Percentiles rank a stretch among this genome's conserved stretches.
Evolutionary conservation across 1,140 invertebrate species (phyloP).

Genomic region (Drosophila sp.): DNA sequence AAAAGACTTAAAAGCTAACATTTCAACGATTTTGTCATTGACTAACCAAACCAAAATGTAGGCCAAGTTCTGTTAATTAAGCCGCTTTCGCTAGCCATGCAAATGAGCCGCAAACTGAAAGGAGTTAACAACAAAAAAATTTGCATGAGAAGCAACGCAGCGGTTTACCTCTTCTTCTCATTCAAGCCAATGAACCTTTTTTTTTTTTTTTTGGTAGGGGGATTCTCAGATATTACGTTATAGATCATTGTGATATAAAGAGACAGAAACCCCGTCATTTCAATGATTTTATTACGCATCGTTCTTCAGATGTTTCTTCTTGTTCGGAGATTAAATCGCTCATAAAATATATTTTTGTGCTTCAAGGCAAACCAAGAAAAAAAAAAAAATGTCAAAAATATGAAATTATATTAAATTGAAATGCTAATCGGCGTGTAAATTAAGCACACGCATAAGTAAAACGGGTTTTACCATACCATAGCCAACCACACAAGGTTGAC

Average conservation of each 20-base stretch:
- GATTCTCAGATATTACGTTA: slow-evolving; percentile 9
- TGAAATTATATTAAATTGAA: slow-evolving; percentile 73
- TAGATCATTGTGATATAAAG: slow-evolving; percentile 2
- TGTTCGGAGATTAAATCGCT: slow-evolving; percentile 45
- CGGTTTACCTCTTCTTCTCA: background rate
- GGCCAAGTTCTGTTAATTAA: slow-evolving; percentile 51
- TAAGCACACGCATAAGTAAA: slow-evolving; percentile 68
- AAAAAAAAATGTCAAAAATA: slow-evolving; percentile 47
- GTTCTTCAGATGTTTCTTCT: slow-evolving; percentile 36
- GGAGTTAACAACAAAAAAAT: slow-evolving; percentile 42
- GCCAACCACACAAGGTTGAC: slow-evolving; percentile 4
- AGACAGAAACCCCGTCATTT: background rate
- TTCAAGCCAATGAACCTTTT: slow-evolving; percentile 1
- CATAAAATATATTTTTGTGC: slow-evolving; percentile 32
- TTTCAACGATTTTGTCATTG: slow-evolving; percentile 1
- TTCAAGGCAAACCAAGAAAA: slow-evolving; percentile 30
- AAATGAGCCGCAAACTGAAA: slow-evolving; percentile 39
- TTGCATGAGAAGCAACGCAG: slow-evolving; percentile 7
- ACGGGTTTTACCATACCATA: slow-evolving; percentile 47
- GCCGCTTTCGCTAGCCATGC: slow-evolving; percentile 50
- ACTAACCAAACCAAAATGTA: slow-evolving; percentile 30
- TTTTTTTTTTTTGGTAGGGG: background rate
- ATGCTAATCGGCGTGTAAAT: slow-evolving; percentile 75
- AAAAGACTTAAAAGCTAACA: slow-evolving; percentile 29
- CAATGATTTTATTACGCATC: slow-evolving; percentile 29